These are phyloP conservation scores for Pachydiplax longipennis DNA, from an alignment of 2,888 invertebrate genomes.

Conservation along the genomic window DNA sequence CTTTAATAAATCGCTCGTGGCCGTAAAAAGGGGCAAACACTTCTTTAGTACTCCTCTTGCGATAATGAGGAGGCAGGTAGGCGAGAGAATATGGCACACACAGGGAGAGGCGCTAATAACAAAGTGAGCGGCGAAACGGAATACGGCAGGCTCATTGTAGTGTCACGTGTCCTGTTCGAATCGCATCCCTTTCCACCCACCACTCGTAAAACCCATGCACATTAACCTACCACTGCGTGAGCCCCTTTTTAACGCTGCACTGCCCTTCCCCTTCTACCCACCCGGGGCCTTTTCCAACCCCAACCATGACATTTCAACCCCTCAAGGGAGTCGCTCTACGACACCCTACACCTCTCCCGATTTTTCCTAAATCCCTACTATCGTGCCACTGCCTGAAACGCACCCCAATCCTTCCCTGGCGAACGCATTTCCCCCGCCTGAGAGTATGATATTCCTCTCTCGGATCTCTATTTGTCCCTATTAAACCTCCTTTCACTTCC, in stretches of 20 bases:
- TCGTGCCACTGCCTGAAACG: neutral
- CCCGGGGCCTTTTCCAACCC: neutral
- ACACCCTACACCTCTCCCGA: neutral
- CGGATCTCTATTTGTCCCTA: neutral
- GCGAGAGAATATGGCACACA: neutral
- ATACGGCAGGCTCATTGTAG: neutral
- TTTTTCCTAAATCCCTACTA: too few species aligned
- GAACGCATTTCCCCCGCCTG: neutral
- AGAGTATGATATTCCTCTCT: neutral
- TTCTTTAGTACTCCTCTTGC: too few species aligned
- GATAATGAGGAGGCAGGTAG: neutral
- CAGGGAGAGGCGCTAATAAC: neutral
- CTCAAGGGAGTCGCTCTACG: neutral
- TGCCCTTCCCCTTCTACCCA: neutral
- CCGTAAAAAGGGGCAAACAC: too few species aligned
- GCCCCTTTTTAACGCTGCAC: neutral
- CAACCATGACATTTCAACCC: slow-evolving; percentile 20
- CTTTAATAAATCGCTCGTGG: too few species aligned
- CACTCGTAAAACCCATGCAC: neutral
- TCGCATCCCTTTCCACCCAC: neutral
- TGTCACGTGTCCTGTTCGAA: neutral
- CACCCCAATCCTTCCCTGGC: neutral
- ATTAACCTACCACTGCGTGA: neutral
- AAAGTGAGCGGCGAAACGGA: neutral
- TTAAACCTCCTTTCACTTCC: neutral